These are phyloP conservation scores for Otocyon megalotis DNA, from an alignment of 2,113 vertebrate species.

Conservation along the genomic window DNA sequence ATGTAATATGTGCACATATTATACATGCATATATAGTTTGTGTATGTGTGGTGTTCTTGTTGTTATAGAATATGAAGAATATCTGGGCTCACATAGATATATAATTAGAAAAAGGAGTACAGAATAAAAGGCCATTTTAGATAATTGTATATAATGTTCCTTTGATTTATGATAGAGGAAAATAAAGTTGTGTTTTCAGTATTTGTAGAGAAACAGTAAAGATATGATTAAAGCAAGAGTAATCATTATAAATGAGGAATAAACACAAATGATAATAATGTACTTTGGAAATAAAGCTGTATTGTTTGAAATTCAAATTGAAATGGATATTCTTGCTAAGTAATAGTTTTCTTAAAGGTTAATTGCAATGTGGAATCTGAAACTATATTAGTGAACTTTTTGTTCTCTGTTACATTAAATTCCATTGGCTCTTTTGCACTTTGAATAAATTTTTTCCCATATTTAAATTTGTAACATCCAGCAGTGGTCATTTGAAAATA, in stretches of 20 bases:
- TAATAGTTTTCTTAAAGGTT: neutral
- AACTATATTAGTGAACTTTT: neutral
- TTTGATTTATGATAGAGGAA: neutral
- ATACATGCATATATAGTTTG: neutral
- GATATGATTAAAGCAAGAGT: slow-evolving; percentile 23
- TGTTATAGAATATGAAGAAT: neutral
- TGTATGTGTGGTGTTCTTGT: neutral
- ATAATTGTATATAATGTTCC: neutral
- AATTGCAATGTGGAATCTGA: neutral
- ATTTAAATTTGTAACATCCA: neutral
- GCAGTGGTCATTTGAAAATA: slow-evolving; percentile 6
- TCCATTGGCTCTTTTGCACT: neutral
- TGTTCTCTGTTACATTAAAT: neutral
- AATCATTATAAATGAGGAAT: neutral
- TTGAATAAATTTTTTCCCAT: neutral
- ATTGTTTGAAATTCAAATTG: neutral
- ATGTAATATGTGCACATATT: neutral
- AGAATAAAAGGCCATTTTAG: neutral
- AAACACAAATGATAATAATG: neutral
- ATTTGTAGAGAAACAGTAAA: slow-evolving; percentile 1
- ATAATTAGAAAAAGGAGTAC: neutral
- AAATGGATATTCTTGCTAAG: slow-evolving; percentile 17
- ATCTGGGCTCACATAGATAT: neutral
- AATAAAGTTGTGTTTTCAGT: neutral
- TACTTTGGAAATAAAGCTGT: slow-evolving; percentile 5